Conservation (phyloP, 2,113 vertebrate species). For the Menura novaehollandiae region DNA sequence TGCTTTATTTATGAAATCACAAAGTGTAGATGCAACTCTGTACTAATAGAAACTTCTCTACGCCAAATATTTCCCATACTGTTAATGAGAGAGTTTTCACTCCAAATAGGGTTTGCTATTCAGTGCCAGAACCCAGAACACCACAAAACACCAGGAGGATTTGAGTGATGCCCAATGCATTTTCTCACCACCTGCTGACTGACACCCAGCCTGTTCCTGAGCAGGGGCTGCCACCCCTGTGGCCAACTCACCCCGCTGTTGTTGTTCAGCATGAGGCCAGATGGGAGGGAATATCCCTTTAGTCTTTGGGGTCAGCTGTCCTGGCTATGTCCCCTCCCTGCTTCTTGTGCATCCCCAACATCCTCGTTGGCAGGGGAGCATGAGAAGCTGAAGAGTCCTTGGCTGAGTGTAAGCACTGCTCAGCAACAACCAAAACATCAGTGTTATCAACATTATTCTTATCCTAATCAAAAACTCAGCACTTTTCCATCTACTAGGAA, state of each 20-base stretch:
- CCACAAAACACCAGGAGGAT: not conserved
- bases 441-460: not conserved
- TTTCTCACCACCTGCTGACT: not conserved
- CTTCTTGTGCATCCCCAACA: not conserved
- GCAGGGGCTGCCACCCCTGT: not conserved
- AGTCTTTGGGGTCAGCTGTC: not conserved
- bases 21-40: not conserved
- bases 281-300: not conserved
- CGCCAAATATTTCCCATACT: not conserved
- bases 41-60: not conserved
- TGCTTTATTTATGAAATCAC: not conserved
- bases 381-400: not conserved
- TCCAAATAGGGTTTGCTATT: not conserved
- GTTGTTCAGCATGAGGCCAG: not conserved
- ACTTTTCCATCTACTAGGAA: not conserved
- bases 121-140: not conserved
- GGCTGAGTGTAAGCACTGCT: not conserved
- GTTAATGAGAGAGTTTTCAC: not conserved
- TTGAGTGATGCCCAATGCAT: rapidly evolving
- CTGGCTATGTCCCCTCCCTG: not conserved
- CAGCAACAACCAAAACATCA: not conserved
- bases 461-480: not conserved
- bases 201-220: not conserved
- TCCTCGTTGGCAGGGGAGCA: rapidly evolving
- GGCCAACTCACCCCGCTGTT: rapidly evolving